Conservation (phyloP, 2,113 vertebrate species). For the Gymnocephalus cernua region DNA sequence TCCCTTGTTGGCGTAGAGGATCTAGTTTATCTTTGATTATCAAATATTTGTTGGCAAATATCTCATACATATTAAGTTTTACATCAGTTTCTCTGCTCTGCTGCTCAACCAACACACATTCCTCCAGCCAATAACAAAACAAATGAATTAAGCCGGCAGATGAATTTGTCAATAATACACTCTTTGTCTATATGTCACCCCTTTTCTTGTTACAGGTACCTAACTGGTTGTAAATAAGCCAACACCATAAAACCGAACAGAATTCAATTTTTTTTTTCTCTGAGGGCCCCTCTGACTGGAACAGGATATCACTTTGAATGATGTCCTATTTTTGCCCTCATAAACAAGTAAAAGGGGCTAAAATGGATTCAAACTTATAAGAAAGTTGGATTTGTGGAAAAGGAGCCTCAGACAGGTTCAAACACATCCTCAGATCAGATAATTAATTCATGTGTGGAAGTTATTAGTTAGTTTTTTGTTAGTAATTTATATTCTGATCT, state of each 20-base stretch:
- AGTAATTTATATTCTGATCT: not conserved
- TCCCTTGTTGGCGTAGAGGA: slow-evolving; percentile 17
- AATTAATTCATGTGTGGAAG: not conserved
- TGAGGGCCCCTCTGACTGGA: slow-evolving; percentile 8
- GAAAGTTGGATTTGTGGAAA: not conserved
- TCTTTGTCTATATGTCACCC: slow-evolving; percentile 15
- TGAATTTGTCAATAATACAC: slow-evolving; percentile 39
- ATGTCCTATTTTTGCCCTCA: slow-evolving; percentile 9
- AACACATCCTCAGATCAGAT: not conserved
- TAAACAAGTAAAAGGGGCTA: slow-evolving; percentile 1
- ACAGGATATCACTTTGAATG: slow-evolving; percentile 11
- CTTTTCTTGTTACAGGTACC: slow-evolving; percentile 22
- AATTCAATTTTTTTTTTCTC: not conserved
- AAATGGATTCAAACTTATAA: not conserved
- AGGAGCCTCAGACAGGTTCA: not conserved
- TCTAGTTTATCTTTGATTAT: slow-evolving; percentile 39
- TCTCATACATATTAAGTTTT: slow-evolving; percentile 47
- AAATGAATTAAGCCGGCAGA: slow-evolving; percentile 42
- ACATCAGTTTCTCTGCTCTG: slow-evolving; percentile 25
- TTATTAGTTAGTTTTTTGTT: not conserved
- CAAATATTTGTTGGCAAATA: slow-evolving; percentile 50
- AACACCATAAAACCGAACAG: slow-evolving; percentile 15
- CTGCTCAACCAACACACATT: slow-evolving; percentile 27
- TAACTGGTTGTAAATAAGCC: slow-evolving; percentile 42
- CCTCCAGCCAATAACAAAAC: slow-evolving; percentile 28